Conservation (phyloP, 2,113 vertebrate genomes). For the Chionodraco myersi region DNA sequence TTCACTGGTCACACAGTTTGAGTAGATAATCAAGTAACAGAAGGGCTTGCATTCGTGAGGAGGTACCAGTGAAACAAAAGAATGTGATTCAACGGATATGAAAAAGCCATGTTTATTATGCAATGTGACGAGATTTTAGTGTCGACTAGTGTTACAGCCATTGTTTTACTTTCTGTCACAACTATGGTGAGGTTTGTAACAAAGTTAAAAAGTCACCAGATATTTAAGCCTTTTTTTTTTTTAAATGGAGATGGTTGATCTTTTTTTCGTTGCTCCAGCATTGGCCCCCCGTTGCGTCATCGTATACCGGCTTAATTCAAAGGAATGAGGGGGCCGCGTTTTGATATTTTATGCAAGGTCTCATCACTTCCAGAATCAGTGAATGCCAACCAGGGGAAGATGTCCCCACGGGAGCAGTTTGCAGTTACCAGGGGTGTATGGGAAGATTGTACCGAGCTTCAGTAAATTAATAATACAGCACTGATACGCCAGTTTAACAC, state of each 20-base stretch:
- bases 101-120: too few species aligned
- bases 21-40: not conserved
- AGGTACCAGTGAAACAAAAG: not conserved
- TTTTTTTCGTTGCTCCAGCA: not conserved
- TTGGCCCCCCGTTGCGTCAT: slow-evolving; percentile 1
- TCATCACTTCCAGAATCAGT: slow-evolving; percentile 25
- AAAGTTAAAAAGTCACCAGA: not conserved
- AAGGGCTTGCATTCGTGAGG: not conserved
- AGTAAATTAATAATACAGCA: not conserved
- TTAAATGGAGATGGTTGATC: fast-evolving
- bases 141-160: too few species aligned
- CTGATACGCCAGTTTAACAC: not conserved
- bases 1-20: not conserved
- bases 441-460: not conserved
- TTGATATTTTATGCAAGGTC: slow-evolving; percentile 10
- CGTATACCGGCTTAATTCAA: slow-evolving; percentile 37
- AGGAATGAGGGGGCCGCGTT: slow-evolving; percentile 28
- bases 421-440: not conserved
- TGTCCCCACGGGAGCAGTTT: slow-evolving; percentile 20
- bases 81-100: not conserved
- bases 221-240: not conserved
- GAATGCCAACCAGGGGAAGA: slow-evolving; percentile 18
- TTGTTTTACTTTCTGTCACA: not conserved
- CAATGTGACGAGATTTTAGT: not conserved
- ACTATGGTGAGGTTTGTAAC: not conserved